Conservation (phyloP, 2,797 vertebrate genomes). For the Pangasius djambal region DNA sequence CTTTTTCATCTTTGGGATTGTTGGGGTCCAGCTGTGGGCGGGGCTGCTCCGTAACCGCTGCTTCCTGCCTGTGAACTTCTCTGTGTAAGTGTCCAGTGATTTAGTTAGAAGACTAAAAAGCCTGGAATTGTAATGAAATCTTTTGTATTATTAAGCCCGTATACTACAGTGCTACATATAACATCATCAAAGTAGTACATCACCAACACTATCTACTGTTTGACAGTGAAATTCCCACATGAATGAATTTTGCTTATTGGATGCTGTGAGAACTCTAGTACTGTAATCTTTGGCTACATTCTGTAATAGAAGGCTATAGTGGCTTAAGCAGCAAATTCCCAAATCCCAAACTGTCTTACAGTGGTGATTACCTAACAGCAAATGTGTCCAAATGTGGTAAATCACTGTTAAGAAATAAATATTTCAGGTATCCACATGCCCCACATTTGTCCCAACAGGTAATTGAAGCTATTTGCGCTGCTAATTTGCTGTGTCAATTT, state of each 20-base stretch:
- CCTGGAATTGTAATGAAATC: neutral
- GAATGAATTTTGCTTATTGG: neutral
- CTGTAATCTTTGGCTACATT: neutral
- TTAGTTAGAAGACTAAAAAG: neutral
- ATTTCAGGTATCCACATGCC: slow-evolving; percentile 47
- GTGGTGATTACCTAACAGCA: slow-evolving; percentile 40
- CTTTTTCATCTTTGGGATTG: slow-evolving; percentile 91
- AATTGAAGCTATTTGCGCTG: slow-evolving; percentile 56
- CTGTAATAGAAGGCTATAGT: neutral
- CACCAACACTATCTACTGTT: neutral
- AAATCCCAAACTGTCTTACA: neutral
- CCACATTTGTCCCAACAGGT: slow-evolving; percentile 53
- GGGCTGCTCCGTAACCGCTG: slow-evolving; percentile 88
- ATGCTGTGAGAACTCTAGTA: neutral
- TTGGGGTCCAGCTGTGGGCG: slow-evolving; percentile 90
- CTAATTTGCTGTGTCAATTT: slow-evolving; percentile 55
- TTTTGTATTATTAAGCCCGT: neutral
- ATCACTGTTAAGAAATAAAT: slow-evolving; percentile 57
- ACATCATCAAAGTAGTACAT: neutral
- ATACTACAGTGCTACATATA: neutral
- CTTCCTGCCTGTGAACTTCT: slow-evolving; percentile 91
- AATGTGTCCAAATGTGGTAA: slow-evolving; percentile 52
- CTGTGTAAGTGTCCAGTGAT: slow-evolving; percentile 83
- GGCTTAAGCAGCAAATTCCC: neutral
- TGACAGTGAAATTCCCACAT: neutral